These are phyloP conservation scores for Aphidius gifuensis DNA, from an alignment of 1,140 invertebrate genomes.

Conservation along the genomic window DNA sequence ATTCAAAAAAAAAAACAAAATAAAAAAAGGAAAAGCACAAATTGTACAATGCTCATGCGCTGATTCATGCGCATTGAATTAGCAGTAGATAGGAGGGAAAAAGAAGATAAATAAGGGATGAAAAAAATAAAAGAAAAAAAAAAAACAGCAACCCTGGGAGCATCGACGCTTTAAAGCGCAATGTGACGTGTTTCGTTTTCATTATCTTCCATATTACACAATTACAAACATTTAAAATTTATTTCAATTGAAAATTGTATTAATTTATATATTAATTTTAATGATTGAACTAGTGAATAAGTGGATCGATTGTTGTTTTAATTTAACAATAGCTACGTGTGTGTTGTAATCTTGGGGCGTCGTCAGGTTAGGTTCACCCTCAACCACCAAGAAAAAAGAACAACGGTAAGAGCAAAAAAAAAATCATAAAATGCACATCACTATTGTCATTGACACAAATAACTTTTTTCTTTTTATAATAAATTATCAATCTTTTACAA, in stretches of 20 bases:
- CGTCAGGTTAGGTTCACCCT: slow-evolving; percentile 19
- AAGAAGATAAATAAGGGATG: neutral
- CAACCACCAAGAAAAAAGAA: slow-evolving; percentile 1
- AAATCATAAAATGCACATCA: slow-evolving; percentile 1
- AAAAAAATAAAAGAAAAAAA: slow-evolving; percentile 6
- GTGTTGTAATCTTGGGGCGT: slow-evolving; percentile 17
- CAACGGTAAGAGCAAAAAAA: neutral
- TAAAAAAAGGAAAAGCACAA: neutral
- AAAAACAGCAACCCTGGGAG: slow-evolving; percentile 5
- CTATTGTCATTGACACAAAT: no score
- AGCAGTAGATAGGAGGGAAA: neutral
- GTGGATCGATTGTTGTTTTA: no score
- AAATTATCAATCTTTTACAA: no score
- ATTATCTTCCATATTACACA: neutral
- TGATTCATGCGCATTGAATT: neutral
- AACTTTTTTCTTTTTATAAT: no score
- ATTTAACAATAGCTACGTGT: neutral
- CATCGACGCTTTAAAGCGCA: slow-evolving; percentile 4
- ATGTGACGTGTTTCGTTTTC: slow-evolving; percentile 1
- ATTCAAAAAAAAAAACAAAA: no score
- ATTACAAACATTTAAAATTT: neutral
- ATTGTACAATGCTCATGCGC: neutral
- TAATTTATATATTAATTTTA: no score
- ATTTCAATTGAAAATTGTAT: no score
- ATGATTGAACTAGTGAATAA: no score